phyloP scores from a whole-genome alignment of 2,113 vertebrate genomes.

The Scopus umbretta region DNA sequence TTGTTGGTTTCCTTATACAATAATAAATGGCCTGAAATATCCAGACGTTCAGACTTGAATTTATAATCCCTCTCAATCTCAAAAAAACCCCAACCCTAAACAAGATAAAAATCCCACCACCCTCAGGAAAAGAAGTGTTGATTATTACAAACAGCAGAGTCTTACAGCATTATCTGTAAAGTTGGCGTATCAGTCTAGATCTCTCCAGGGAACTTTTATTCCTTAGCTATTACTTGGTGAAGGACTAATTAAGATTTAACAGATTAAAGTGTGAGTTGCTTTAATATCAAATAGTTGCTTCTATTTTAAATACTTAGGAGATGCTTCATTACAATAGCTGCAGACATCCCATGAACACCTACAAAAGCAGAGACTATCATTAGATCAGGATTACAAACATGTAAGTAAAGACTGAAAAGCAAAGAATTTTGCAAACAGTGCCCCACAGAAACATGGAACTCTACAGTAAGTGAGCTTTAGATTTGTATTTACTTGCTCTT shows the following conservation, averaged over 20 bases:
- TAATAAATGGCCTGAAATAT: not conserved
- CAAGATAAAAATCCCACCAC: not conserved
- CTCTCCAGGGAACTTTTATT: not conserved
- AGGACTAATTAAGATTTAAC: not conserved
- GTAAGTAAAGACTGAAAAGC: not conserved
- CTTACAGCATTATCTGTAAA: not conserved
- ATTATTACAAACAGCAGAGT: not conserved
- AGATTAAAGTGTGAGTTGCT: not conserved
- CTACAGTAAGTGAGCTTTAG: not conserved
- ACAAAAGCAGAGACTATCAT: not conserved
- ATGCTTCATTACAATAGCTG: not conserved
- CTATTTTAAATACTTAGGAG: not conserved
- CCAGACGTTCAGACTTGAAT: not conserved
- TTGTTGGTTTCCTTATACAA: not conserved
- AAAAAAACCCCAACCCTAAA: not conserved
- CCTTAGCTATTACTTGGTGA: not conserved
- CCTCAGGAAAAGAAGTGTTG: not conserved
- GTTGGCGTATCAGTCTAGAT: not conserved
- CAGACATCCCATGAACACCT: not conserved
- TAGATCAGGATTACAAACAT: not conserved
- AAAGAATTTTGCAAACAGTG: not conserved
- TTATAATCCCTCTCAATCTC: not conserved
- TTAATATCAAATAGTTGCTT: not conserved
- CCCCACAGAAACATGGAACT: not conserved
- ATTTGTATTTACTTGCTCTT: constrained; percentile 7